These are phyloP conservation scores for Branchipolynoe longqiensis DNA, from an alignment of 2,888 invertebrate species.

Conservation along the genomic window DNA sequence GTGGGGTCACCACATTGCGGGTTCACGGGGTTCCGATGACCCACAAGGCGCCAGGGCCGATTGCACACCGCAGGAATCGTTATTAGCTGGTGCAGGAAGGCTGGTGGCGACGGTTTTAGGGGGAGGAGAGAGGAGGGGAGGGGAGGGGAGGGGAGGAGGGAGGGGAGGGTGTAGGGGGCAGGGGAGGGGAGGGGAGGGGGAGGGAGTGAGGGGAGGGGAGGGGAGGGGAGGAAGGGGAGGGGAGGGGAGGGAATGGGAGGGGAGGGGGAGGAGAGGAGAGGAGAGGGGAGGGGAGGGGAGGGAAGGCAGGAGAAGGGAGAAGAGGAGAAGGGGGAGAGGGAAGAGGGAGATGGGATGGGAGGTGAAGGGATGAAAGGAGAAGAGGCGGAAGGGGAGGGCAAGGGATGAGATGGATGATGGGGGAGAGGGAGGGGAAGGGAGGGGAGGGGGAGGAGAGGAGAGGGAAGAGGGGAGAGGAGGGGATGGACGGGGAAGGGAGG, in stretches of 20 bases:
- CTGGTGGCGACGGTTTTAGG: too few species aligned
- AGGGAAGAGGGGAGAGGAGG: not conserved
- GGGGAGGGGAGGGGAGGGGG: too few species aligned
- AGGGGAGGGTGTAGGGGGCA: too few species aligned
- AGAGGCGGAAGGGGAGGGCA: not conserved
- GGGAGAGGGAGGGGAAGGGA: conserved; percentile 9
- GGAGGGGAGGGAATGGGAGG: not conserved
- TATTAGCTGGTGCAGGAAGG: not conserved
- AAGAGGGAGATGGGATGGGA: not conserved
- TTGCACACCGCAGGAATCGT: conserved; percentile 10
- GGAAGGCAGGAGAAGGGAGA: not conserved
- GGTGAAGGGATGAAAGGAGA: not conserved
- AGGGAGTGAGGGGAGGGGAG: too few species aligned
- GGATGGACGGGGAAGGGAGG: not conserved
- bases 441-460: not conserved
- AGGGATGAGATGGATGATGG: not conserved
- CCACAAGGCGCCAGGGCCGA: not conserved
- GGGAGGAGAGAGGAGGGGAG: conserved; percentile 20
- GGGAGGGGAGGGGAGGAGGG: not conserved
- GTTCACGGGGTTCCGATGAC: conserved; percentile 31
- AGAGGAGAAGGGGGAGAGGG: not conserved
- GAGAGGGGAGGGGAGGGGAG: not conserved
- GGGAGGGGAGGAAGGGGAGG: not conserved
- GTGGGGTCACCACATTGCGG: conserved; percentile 32
- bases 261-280: not conserved